phyloP scores from a whole-genome alignment of 2,113 vertebrate species.

The Cyanistes caeruleus region DNA sequence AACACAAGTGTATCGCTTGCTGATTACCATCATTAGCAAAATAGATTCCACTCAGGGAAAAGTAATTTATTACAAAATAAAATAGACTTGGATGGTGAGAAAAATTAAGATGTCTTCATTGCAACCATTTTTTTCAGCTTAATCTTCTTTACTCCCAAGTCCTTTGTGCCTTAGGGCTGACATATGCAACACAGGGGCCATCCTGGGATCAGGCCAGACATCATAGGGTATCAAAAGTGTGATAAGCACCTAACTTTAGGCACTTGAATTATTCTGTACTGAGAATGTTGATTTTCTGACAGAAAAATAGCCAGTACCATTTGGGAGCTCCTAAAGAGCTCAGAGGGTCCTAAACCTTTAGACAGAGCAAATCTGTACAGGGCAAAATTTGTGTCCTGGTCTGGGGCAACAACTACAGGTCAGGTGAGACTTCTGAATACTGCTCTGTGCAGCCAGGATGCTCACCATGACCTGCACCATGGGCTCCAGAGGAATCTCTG shows the following conservation, averaged over 20 bases:
- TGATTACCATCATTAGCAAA: neutral
- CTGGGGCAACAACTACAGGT: neutral
- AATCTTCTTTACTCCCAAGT: neutral
- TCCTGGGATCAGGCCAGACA: neutral
- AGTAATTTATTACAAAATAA: neutral
- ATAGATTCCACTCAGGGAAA: neutral
- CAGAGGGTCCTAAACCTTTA: neutral
- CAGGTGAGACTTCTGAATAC: neutral
- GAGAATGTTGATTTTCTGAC: neutral
- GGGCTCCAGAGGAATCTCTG: neutral
- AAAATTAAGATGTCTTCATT: neutral
- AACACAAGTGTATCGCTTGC: neutral
- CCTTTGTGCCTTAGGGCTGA: neutral
- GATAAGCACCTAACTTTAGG: neutral
- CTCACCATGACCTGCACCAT: neutral
- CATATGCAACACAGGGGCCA: neutral
- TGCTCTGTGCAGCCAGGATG: neutral
- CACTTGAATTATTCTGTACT: neutral
- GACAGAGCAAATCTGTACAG: neutral
- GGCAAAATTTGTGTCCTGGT: neutral
- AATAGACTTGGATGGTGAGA: neutral
- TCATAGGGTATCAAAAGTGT: neutral
- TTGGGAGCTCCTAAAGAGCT: neutral
- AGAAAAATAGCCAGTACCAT: neutral
- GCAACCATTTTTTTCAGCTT: neutral